Evolutionary conservation across 2,797 vertebrate genomes (phyloP), one percentile per base, ranked within the genome.

Genomic region (Eupleurogrammus muticus): DNA sequence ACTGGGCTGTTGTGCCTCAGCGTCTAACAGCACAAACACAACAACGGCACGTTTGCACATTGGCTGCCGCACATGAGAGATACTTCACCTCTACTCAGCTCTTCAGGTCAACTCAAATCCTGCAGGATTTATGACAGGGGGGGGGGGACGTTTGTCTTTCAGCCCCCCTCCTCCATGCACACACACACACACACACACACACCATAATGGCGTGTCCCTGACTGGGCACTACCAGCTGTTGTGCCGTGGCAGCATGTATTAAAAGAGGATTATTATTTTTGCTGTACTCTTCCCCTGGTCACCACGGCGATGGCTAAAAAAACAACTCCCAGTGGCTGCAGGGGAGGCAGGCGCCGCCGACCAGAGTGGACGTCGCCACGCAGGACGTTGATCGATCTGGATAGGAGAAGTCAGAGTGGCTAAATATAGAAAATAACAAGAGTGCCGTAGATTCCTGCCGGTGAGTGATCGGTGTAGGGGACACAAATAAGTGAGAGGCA

Each of bases 381-480:
- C 74, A 17, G 77, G 77, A 83, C 19, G 65, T 75, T 89, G 88
- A 90, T 90, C 87, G 84, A 72, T 86, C 60, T 78, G 81, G 77
- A 85, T 63, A 61, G 77, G 73, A 89, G 79, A 84, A 77, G 79
- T 70, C 75, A 80, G 69, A 75, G 59, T 0, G 79, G 75, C 80
- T 92, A 92, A 90, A 92, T 90, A 87, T 90, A 92, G 92, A 80
- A 90, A 85, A 92, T 92, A 89, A 90, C 81, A 60, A 53, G 84
- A 89, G 88, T 88, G 82, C 90, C 89, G 14, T 64, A 78, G 87
- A 92, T 92, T 82, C 89, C 81, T 85, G 67, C 40, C 49, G 76
- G 79, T 63, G 77, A 83, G 77, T 66, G 89, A 90, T 87, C 70
- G 36, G 68, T 47, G 60, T 54, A 63, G 73, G 40, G 66, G 78